phyloP scores from a whole-genome alignment of 2,888 invertebrate species.

The Synergus itoensis region DNA sequence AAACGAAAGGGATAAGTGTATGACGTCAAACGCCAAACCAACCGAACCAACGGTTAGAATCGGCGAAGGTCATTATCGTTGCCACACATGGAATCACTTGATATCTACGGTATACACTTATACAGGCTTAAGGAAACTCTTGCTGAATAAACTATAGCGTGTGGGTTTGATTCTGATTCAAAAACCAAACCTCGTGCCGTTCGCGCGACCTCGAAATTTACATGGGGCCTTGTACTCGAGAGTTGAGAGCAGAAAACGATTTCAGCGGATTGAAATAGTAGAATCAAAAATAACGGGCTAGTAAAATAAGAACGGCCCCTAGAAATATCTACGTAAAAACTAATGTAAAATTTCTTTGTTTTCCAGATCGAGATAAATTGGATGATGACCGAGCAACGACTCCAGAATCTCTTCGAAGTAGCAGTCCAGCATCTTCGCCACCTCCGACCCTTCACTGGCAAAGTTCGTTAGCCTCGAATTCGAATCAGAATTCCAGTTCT shows the following conservation, averaged over 20 bases:
- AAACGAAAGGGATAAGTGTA: slow-evolving; percentile 28
- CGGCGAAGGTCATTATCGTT: neutral
- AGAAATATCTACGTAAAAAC: neutral
- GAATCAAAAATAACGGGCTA: neutral
- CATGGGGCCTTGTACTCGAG: slow-evolving; percentile 40
- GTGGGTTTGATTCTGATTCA: slow-evolving; percentile 42
- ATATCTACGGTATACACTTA: too few relatives aligned
- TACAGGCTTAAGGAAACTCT: neutral
- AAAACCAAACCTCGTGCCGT: slow-evolving; percentile 46
- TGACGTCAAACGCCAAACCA: slow-evolving; percentile 17
- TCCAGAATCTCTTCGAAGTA: slow-evolving; percentile 73
- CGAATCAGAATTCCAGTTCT: slow-evolving; percentile 51
- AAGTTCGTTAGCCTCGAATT: slow-evolving; percentile 59
- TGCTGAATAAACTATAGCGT: slow-evolving; percentile 25
- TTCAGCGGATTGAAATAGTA: neutral
- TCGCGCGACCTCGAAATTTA: slow-evolving; percentile 49
- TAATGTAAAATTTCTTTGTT: slow-evolving; percentile 42
- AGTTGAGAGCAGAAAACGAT: slow-evolving; percentile 3
- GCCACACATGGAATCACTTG: neutral
- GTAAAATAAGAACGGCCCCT: too few relatives aligned
- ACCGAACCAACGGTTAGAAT: slow-evolving; percentile 1
- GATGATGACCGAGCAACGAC: slow-evolving; percentile 75
- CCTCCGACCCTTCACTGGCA: slow-evolving; percentile 65
- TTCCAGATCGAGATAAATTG: slow-evolving; percentile 76
- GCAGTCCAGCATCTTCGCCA: slow-evolving; percentile 71